Conservation (phyloP, 1,140 invertebrate species). For the Calliopsis andreniformis region DNA sequence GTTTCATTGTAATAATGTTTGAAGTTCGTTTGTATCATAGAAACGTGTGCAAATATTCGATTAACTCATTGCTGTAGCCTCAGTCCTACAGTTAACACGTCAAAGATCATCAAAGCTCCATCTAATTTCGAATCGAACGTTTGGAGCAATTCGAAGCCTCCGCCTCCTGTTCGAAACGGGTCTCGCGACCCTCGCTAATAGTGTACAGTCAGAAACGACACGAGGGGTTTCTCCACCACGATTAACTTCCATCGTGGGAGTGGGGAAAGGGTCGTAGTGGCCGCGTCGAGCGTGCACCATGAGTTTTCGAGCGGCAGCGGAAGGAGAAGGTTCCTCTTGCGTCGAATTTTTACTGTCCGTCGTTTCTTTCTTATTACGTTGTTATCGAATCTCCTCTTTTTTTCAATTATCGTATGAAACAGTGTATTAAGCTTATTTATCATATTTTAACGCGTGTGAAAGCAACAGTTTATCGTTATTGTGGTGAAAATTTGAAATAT, state of each 20-base stretch:
- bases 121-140: no score
- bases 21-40: no score
- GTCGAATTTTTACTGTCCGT: neutral
- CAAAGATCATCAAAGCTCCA: no score
- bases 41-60: no score
- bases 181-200: no score
- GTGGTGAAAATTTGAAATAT: neutral
- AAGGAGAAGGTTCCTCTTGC: conserved; percentile 55
- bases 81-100: no score
- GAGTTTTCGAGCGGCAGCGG: conserved; percentile 67
- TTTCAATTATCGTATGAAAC: neutral
- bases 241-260: conserved; percentile 47
- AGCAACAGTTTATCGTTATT: neutral
- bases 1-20: no score
- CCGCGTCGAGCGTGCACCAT: conserved; percentile 58
- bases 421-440: neutral
- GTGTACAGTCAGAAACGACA: conserved; percentile 26
- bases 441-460: neutral
- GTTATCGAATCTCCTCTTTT: neutral
- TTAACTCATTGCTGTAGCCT: no score
- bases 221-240: conserved; percentile 54
- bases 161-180: no score
- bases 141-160: no score
- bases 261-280: conserved; percentile 32
- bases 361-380: neutral